phyloP scores from a whole-genome alignment of 2,888 invertebrate species.

The Villa cingulata region DNA sequence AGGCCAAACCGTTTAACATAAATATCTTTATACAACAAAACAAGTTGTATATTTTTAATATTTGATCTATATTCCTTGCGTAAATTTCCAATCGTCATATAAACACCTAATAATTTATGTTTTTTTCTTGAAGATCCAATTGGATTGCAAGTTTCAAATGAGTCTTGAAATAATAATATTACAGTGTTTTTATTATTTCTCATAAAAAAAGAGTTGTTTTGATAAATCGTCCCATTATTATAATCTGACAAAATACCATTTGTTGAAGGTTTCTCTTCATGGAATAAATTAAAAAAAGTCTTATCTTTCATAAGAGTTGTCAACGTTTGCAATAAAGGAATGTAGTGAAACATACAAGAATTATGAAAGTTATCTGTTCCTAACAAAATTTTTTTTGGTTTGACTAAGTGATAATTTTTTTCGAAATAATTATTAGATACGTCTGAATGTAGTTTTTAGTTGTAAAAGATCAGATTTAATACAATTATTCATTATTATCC shows the following conservation, averaged over 20 bases:
- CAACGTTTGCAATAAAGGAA: conserved; percentile 9
- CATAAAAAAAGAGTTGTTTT: conserved; percentile 12
- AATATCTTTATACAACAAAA: conserved; percentile 19
- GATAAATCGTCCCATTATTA: conserved; percentile 10
- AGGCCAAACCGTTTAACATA: conserved; percentile 18
- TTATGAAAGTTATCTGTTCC: conserved; percentile 7
- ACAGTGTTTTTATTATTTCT: conserved; percentile 1
- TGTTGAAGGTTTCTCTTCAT: not conserved
- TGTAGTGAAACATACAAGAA: conserved; percentile 8
- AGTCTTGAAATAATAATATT: conserved; percentile 22
- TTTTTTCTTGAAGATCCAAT: conserved; percentile 20
- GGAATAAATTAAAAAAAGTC: not conserved
- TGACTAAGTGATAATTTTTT: not conserved
- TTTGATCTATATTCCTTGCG: conserved; percentile 16
- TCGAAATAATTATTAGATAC: not conserved
- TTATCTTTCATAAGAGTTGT: conserved; percentile 4
- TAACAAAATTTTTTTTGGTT: conserved; percentile 3
- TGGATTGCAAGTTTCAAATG: conserved; percentile 23
- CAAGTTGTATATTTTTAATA: conserved; percentile 19
- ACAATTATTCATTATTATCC: no score
- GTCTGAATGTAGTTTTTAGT: not conserved
- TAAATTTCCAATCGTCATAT: conserved; percentile 20
- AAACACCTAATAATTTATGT: conserved; percentile 22
- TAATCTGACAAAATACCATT: not conserved
- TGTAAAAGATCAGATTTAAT: not conserved